A percentile compares a stretch with the other conserved stretches of the same genome.
These are phyloP conservation scores for Saturnia japonica DNA, from an alignment of 2,888 invertebrate genomes.

Conservation along the genomic window DNA sequence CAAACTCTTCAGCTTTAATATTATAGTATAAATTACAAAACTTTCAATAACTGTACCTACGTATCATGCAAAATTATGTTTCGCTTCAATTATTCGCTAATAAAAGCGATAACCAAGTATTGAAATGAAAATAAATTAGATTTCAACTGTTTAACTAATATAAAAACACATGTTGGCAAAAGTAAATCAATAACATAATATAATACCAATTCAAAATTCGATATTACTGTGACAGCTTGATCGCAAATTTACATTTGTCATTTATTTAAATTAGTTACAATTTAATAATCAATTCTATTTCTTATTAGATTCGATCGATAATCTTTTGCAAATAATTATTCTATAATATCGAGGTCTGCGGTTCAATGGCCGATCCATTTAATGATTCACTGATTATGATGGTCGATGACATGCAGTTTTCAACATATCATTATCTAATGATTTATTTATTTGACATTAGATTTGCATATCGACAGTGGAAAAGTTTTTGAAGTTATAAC, in stretches of 20 bases:
- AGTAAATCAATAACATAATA: not conserved
- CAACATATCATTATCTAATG: constrained; percentile 14
- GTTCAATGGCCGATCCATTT: constrained; percentile 19
- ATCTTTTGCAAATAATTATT: constrained; percentile 9
- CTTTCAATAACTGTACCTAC: too few species aligned
- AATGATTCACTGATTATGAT: constrained; percentile 11
- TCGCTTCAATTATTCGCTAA: too few species aligned
- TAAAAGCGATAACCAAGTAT: not conserved
- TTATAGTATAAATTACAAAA: too few species aligned
- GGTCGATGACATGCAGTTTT: constrained; percentile 14
- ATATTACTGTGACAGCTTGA: not conserved
- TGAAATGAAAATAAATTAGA: not conserved
- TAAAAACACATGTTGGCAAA: not conserved
- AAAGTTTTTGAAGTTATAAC: too few species aligned
- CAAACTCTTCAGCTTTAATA: too few species aligned
- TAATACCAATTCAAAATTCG: not conserved
- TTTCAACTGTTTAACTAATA: too few species aligned
- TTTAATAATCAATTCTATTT: constrained; percentile 12
- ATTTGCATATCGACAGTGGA: constrained; percentile 14
- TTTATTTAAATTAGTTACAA: not conserved
- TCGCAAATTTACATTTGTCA: not conserved
- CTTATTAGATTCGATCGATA: not conserved
- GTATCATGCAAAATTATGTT: too few species aligned
- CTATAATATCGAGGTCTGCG: constrained; percentile 17
- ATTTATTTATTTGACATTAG: constrained; percentile 13